Evolutionary conservation across 2,888 invertebrate species (phyloP), one percentile per base, ranked within the genome.

Genomic region (Malthinus flaveolus): DNA sequence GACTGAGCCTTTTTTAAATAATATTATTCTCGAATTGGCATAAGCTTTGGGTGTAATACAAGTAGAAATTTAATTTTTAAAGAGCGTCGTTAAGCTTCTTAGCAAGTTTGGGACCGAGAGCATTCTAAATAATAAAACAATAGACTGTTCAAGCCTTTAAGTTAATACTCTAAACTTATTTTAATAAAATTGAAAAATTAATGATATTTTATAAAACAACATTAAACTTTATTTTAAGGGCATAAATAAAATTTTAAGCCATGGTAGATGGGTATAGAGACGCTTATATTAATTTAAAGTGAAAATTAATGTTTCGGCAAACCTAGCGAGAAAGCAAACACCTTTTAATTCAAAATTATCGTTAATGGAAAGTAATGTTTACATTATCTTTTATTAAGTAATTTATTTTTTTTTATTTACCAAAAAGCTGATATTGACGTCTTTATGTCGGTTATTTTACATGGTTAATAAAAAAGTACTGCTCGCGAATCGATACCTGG

Each of bases 281-380:
- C 12, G 42, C 49, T 35, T 23, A 49, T 56, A 56, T 56, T 56
- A 56, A 49, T 49, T 56, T 45, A 44, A 39, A 37, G 45, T 49
- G 49, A 42, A 42, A 47, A 56, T 56, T 56, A 56, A 56, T 49
- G 49, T 35, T 56, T 45, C 10, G 35, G 33, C 31, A 53, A 58
- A 58, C 49, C 48, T 37, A 36, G 53, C 45, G 53, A 36, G 44
- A 47, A 49, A 49, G 58, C 53, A 58, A 58, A 58, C 53, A 58
- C 49, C 49, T 53, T 46, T 45, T 49, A 53, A 58, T 58, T 53
- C 48, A 37, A 36, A 10, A 32, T 35, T 15, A 53, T 53, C 49
- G 54, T 50, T 59, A 59, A 50, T 59, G 49, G 53, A 59, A 49
- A 59, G 44, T 49, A 53, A 49, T 54, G 49, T 53, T 51, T 50